These are phyloP conservation scores for Myotis pilosus DNA, from an alignment of 2,797 vertebrate species.

Conservation along the genomic window DNA sequence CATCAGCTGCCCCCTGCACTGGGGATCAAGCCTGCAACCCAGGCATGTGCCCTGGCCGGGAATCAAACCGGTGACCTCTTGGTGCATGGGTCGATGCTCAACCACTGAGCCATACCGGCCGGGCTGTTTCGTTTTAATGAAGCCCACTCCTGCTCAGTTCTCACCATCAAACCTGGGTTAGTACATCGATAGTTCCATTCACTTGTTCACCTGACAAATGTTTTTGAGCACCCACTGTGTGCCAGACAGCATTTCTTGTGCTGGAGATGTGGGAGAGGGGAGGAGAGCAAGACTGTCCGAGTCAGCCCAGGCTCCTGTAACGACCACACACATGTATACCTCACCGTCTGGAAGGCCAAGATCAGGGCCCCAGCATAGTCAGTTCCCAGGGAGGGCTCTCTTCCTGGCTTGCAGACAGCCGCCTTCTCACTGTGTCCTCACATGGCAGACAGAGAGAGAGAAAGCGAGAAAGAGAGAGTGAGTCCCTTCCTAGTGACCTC, in stretches of 20 bases:
- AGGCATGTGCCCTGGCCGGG: no score
- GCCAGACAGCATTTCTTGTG: accelerated
- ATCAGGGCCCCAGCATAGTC: accelerated
- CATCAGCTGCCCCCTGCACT: no score
- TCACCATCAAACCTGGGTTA: accelerated
- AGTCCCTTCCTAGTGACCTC: background rate
- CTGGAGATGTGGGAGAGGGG: background rate
- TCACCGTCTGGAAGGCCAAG: accelerated
- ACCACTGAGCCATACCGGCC: no score
- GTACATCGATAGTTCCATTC: accelerated
- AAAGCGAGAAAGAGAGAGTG: background rate
- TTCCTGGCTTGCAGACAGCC: background rate
- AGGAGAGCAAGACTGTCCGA: accelerated
- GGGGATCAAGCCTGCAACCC: no score
- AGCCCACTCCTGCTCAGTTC: accelerated
- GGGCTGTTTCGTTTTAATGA: background rate
- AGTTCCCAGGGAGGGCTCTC: background rate
- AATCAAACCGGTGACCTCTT: no score
- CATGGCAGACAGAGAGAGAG: background rate
- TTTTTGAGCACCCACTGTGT: background rate
- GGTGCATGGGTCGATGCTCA: no score
- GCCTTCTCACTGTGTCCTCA: background rate
- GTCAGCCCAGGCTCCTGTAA: background rate
- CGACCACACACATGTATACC: accelerated
- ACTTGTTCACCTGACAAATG: accelerated